Percentiles rank a stretch among this genome's conserved stretches.
phyloP scores from a whole-genome alignment of 30 jellyfish, hydroid and myxozoan species.

The Catostylus mosaicus region DNA sequence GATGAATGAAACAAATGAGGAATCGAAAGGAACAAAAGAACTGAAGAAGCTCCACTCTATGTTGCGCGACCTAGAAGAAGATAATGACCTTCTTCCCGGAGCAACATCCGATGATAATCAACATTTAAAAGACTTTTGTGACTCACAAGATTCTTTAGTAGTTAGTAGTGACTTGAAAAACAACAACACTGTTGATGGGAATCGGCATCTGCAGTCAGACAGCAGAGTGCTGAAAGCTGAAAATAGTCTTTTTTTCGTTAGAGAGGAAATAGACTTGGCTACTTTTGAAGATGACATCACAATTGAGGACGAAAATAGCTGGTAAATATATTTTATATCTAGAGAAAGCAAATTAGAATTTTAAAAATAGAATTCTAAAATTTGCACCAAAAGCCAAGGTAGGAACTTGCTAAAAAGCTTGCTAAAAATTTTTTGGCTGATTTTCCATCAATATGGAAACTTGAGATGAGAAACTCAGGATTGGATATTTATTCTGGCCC shows the following conservation, averaged over 20 bases:
- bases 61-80: slow-evolving; percentile 70
- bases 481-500: not conserved
- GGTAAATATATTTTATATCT: too few relatives aligned
- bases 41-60: slow-evolving; percentile 52
- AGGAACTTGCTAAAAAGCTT: not conserved
- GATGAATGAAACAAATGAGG: not conserved
- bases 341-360: not conserved
- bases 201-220: not conserved
- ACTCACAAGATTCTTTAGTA: not conserved
- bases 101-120: not conserved
- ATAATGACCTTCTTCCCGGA: slow-evolving; percentile 60
- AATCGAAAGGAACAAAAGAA: slow-evolving; percentile 42
- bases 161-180: not conserved
- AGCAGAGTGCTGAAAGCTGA: not conserved
- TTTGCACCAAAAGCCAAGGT: not conserved
- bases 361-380: not conserved
- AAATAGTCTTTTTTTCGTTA: slow-evolving; percentile 11
- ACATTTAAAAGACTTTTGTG: not conserved
- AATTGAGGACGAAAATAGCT: slow-evolving; percentile 54
- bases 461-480: not conserved
- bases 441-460: not conserved
- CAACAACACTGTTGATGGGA: not conserved
- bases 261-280: slow-evolving; percentile 1
- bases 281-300: slow-evolving; percentile 42
- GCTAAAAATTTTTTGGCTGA: not conserved